Conservation (phyloP, 2,888 invertebrate genomes). For the Nycteola revayana region DNA sequence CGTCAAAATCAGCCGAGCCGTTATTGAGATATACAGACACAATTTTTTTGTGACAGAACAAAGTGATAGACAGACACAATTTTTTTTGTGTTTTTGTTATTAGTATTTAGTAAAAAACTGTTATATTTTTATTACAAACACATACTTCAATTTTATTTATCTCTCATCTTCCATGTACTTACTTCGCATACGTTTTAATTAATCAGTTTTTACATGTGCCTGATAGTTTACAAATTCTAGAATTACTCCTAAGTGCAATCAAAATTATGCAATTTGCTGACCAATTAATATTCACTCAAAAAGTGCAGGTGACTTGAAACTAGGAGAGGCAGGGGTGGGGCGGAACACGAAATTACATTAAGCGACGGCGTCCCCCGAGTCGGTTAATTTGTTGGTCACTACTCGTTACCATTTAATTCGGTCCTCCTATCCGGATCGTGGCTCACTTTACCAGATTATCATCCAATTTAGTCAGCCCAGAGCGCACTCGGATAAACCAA, state of each 20-base stretch:
- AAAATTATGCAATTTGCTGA: constrained; percentile 27
- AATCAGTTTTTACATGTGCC: too few species aligned
- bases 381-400: constrained; percentile 58
- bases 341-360: constrained; percentile 46
- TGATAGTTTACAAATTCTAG: neutral
- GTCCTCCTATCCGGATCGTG: constrained; percentile 31
- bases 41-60: too few species aligned
- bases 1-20: too few species aligned
- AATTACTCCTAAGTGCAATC: constrained; percentile 17
- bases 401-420: constrained; percentile 56
- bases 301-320: constrained; percentile 13
- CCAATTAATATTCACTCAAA: constrained; percentile 28
- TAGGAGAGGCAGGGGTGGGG: constrained; percentile 7
- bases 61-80: too few species aligned
- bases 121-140: too few species aligned
- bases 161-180: too few species aligned
- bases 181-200: too few species aligned
- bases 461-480: constrained; percentile 33
- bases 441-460: constrained; percentile 38
- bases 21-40: too few species aligned
- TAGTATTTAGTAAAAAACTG: too few species aligned
- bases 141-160: too few species aligned
- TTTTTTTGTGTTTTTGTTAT: too few species aligned
- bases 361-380: constrained; percentile 36
- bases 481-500: constrained; percentile 30